These are phyloP conservation scores for Galbula dea DNA, from an alignment of 2,113 vertebrate species.

Conservation along the genomic window DNA sequence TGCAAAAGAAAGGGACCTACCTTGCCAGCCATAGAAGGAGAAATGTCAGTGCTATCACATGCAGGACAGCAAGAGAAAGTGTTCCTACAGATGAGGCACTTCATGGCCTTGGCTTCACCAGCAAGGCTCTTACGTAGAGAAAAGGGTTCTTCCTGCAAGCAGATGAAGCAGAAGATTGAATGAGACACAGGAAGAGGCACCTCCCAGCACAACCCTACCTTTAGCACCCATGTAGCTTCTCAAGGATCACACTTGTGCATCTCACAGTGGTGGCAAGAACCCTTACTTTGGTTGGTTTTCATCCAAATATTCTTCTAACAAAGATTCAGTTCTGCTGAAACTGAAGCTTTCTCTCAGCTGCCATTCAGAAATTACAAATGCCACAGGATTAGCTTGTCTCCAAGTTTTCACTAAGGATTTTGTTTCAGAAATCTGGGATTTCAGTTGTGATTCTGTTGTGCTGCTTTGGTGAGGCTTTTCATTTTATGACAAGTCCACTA, in stretches of 20 bases:
- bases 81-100: neutral
- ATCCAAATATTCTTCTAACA: neutral
- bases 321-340: neutral
- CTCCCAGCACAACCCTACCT: neutral
- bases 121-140: neutral
- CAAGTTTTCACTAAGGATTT: neutral
- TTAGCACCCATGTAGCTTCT: neutral
- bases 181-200: neutral
- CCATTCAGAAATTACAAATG: neutral
- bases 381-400: neutral
- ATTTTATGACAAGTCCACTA: neutral
- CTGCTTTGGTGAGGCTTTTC: neutral
- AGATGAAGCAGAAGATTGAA: neutral
- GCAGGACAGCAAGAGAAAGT: neutral
- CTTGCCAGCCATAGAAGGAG: neutral
- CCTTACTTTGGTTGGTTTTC: neutral
- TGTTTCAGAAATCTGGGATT: neutral
- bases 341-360: neutral
- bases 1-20: neutral
- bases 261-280: neutral
- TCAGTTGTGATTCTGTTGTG: neutral
- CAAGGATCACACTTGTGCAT: neutral
- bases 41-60: accelerated
- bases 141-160: neutral
- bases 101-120: neutral